Conservation (phyloP, 2,797 vertebrate species). For the Aselliscus stoliczkanus region DNA sequence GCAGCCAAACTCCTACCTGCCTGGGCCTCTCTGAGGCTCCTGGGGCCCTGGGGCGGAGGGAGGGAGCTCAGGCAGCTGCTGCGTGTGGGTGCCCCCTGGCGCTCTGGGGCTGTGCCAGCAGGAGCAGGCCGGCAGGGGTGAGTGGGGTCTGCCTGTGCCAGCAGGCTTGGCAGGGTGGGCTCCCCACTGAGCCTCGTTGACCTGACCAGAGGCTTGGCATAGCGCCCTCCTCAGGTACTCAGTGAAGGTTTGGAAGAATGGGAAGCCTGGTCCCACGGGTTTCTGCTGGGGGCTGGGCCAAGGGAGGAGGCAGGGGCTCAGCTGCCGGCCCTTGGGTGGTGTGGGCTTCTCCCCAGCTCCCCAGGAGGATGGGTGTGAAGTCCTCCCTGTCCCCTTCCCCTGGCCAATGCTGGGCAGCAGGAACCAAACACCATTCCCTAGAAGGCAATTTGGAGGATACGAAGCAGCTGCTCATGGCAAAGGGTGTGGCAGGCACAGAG, state of each 20-base stretch:
- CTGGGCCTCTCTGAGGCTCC: background rate
- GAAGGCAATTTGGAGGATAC: background rate
- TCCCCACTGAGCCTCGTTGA: background rate
- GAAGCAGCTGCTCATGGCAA: background rate
- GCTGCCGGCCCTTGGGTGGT: fast-evolving
- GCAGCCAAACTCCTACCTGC: background rate
- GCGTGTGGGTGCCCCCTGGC: too few species aligned
- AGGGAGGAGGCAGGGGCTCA: too few species aligned
- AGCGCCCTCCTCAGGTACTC: background rate
- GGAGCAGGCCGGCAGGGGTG: background rate
- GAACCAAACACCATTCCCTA: background rate
- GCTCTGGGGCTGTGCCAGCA: background rate
- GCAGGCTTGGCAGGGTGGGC: background rate
- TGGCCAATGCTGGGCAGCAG: background rate
- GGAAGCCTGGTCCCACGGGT: background rate
- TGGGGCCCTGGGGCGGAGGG: background rate
- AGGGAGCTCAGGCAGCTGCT: too few species aligned
- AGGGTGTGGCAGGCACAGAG: background rate
- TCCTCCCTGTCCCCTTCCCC: background rate
- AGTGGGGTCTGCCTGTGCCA: background rate
- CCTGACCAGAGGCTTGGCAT: too few species aligned
- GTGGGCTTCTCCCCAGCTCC: background rate
- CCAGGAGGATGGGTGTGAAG: background rate
- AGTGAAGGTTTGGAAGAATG: background rate
- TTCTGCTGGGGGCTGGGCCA: background rate